Evolutionary conservation across 2,888 invertebrate genomes (phyloP).

Genomic region (Cataglyphis albicans): DNA sequence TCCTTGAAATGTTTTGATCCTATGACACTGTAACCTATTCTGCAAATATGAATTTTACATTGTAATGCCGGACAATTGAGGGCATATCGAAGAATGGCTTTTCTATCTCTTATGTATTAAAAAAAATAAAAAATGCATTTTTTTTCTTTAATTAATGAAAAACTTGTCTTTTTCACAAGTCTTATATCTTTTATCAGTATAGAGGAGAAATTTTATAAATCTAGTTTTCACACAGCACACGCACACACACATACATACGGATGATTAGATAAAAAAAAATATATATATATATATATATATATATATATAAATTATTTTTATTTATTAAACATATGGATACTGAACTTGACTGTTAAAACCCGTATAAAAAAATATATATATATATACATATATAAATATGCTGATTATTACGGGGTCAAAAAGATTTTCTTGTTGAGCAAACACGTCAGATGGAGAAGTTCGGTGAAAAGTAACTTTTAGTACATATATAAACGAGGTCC

Average conservation of each 20-base stretch:
- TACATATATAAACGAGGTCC: conserved; percentile 42
- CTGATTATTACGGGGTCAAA: conserved; percentile 14
- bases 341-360: too few relatives aligned
- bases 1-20: conserved; percentile 76
- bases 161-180: not conserved
- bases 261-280: too few relatives aligned
- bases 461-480: conserved; percentile 79
- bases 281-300: too few relatives aligned
- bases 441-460: conserved; percentile 52
- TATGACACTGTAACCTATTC: conserved; percentile 47
- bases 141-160: not conserved
- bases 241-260: too few relatives aligned
- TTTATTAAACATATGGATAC: too few relatives aligned
- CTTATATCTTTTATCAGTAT: not conserved
- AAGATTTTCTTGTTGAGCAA: conserved; percentile 36
- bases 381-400: too few relatives aligned
- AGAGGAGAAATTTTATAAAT: not conserved
- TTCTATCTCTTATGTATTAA: not conserved
- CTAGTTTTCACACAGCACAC: not conserved
- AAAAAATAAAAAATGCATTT: not conserved
- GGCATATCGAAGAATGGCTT: not conserved
- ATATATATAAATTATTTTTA: too few relatives aligned
- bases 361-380: too few relatives aligned
- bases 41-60: not conserved
- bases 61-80: not conserved